Conservation (phyloP, 64 coral and sea anemone genomes). For the Porites australiensis region DNA sequence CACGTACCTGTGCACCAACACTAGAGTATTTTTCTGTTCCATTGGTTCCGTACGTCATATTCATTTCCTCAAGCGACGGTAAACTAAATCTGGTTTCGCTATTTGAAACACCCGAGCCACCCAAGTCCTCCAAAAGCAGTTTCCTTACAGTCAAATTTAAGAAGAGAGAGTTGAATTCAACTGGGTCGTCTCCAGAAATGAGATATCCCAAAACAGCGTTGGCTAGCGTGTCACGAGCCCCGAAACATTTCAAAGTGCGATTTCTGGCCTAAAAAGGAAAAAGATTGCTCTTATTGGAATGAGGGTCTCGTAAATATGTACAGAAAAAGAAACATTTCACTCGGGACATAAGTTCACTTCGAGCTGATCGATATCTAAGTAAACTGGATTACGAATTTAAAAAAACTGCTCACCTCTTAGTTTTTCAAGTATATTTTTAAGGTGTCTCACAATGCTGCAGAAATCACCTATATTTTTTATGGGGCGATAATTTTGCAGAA, state of each 20-base stretch:
- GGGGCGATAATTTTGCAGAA: too few relatives aligned
- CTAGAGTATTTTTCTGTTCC: constrained; percentile 27
- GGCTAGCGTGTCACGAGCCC: background rate
- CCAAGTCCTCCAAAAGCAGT: constrained; percentile 14
- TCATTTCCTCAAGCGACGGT: constrained; percentile 52
- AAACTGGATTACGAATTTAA: too few relatives aligned
- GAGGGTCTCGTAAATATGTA: too few relatives aligned
- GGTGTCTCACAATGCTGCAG: too few relatives aligned
- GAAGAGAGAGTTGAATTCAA: background rate
- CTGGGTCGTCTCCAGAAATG: constrained; percentile 42
- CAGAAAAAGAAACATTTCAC: too few relatives aligned
- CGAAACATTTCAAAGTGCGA: background rate
- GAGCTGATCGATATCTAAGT: too few relatives aligned
- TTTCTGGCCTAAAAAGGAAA: constrained; percentile 28
- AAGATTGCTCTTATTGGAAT: background rate
- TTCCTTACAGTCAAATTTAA: constrained; percentile 63
- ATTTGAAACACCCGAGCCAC: constrained; percentile 37
- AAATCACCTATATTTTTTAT: too few relatives aligned
- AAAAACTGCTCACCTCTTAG: too few relatives aligned
- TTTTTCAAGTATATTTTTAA: too few relatives aligned
- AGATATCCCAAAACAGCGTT: background rate
- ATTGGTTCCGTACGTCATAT: background rate
- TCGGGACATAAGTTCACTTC: too few relatives aligned
- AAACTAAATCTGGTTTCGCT: constrained; percentile 19
- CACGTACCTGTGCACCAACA: constrained; percentile 38